Base-by-base conservation (phyloP, 2,797 vertebrate genomes). In the Nasua narica region DNA sequence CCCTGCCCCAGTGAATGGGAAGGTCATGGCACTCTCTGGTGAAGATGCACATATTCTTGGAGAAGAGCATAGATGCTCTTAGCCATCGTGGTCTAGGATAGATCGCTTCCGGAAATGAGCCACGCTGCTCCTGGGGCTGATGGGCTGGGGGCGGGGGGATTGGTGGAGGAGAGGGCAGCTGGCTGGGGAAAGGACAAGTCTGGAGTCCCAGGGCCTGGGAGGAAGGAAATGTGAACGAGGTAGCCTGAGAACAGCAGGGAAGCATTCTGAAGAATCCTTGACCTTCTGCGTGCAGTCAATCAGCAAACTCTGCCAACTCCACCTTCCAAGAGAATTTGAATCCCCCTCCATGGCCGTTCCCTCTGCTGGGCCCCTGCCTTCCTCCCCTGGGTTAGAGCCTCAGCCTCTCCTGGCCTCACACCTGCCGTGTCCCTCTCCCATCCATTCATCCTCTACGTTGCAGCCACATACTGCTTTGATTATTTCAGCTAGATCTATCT, bases 161-260 rank as follows among this genome's bases (percentile, higher is more conserved):
- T 4, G 54, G 48, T 23, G 6, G 32, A 2, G 13, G 9, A 8
- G 1, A 4, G 6, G 19, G 12, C 4, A 35, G 12, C 21, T 43
- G 11, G 23, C 18, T 23, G 7, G 76, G 3, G 25, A 23, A 74
- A 87, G 72, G 4, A 8, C 32, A 25, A 70, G 48, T 2, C 16
- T 58, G 18, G 48, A 25, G 67, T n/a, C 15, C 0, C 16, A 25
- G 50, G 60, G 15, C 32, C 48, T 11, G 4, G 16, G 7, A 40
- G 48, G 58, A 67, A 0, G 50, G 19, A 3, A 13, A 10, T 2
- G 7, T 18, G 15, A 35, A 25, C 37, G 25, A 46, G 10, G 14
- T 10, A 58, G 32, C 2, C n/a, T 35, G 43, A 40, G 13, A 50
- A 12, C 4, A 19, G 8, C 18, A 65, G 62, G 54, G 74, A 62